A percentile compares a stretch with the other conserved stretches of the same genome.
Conservation (phyloP, 2,113 vertebrate genomes). For the Malurus cyaneus region DNA sequence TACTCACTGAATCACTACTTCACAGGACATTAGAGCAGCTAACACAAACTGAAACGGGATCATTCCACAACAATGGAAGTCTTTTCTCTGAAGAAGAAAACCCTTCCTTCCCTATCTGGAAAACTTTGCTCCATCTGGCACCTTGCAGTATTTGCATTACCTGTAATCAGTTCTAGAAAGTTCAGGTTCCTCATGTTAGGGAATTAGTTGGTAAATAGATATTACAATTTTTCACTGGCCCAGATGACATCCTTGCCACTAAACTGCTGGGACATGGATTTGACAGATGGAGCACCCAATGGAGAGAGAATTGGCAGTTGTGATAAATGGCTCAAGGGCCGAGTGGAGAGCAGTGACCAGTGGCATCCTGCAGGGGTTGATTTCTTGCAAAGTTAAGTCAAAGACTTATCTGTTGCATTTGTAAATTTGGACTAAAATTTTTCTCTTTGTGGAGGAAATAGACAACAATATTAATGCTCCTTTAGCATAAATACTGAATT, state of each 20-base stretch:
- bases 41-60: not conserved
- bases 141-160: not conserved
- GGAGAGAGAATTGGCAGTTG: not conserved
- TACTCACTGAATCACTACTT: not conserved
- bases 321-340: not conserved
- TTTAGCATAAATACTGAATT: not conserved
- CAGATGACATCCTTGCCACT: not conserved
- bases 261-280: not conserved
- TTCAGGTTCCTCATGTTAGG: not conserved
- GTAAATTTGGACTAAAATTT: not conserved
- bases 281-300: not conserved
- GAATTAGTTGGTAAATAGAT: not conserved
- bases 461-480: not conserved
- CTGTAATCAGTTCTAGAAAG: not conserved
- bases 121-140: not conserved
- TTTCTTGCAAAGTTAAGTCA: not conserved
- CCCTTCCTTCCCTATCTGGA: not conserved
- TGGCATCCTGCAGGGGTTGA: too few relatives aligned
- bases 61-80: not conserved
- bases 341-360: accelerated
- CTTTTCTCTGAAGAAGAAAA: not conserved
- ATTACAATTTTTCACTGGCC: not conserved
- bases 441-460: not conserved
- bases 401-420: not conserved
- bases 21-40: not conserved